A percentile compares a stretch with the other conserved stretches of the same genome.
Conservation (phyloP, 2,888 invertebrate genomes). For the Agonopterix subpropinquella region DNA sequence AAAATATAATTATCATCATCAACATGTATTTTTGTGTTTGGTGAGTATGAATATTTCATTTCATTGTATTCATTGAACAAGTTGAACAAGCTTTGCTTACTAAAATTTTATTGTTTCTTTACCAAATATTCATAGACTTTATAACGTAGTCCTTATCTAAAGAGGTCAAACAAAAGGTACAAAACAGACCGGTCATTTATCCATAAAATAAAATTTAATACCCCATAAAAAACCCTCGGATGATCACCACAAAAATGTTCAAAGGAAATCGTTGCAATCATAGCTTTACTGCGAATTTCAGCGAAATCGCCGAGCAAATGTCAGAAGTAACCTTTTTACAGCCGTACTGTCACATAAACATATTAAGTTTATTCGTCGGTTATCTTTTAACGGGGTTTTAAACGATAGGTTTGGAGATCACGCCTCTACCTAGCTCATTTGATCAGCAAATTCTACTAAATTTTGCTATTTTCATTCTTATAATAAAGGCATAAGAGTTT, state of each 20-base stretch:
- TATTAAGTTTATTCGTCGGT: conserved; percentile 59
- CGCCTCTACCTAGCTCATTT: too few species aligned
- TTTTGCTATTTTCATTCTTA: too few species aligned
- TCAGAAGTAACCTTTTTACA: conserved; percentile 44
- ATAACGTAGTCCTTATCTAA: not conserved
- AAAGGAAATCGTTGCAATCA: conserved; percentile 31
- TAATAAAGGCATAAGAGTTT: too few species aligned
- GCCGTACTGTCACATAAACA: conserved; percentile 50
- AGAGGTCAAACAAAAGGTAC: not conserved
- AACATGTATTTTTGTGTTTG: too few species aligned
- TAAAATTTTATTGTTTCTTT: too few species aligned
- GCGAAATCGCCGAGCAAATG: conserved; percentile 40
- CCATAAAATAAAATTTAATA: conserved; percentile 5
- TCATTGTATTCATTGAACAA: too few species aligned
- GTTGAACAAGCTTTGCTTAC: too few species aligned
- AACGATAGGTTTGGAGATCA: conserved; percentile 18
- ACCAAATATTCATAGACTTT: too few species aligned
- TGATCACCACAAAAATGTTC: conserved; percentile 30
- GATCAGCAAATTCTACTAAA: too few species aligned
- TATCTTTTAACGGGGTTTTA: conserved; percentile 36
- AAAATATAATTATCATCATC: too few species aligned
- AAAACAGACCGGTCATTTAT: not conserved
- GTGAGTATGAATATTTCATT: too few species aligned
- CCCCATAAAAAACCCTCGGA: conserved; percentile 8
- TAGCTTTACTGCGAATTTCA: conserved; percentile 38